These are phyloP conservation scores for Rhogogaster chlorosoma DNA, from an alignment of 2,888 invertebrate genomes.

Conservation along the genomic window DNA sequence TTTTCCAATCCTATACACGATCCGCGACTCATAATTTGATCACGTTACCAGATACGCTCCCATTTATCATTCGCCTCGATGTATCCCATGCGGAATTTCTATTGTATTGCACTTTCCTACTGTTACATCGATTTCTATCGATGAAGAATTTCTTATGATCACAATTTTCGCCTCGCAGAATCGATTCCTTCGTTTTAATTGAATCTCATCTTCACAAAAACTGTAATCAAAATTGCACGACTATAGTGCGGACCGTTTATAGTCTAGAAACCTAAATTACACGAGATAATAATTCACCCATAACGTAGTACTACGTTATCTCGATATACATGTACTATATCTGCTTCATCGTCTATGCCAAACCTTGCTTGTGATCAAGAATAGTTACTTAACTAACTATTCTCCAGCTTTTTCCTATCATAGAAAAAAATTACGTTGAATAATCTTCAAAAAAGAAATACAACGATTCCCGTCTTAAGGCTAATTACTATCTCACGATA, in stretches of 20 bases:
- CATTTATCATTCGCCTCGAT: background rate
- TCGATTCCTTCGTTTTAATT: background rate
- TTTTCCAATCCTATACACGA: background rate
- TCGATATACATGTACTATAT: background rate
- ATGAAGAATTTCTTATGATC: no score
- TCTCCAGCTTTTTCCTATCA: background rate
- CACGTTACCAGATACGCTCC: background rate
- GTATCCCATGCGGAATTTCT: background rate
- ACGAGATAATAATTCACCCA: slow-evolving; percentile 38
- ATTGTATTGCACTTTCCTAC: background rate
- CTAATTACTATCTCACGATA: background rate
- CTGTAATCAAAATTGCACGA: background rate
- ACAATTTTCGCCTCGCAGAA: background rate
- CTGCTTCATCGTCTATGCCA: background rate
- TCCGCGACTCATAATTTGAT: background rate
- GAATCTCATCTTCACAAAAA: background rate
- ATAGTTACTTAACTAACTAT: background rate
- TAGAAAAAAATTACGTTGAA: background rate
- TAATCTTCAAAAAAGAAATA: background rate
- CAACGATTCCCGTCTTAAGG: background rate
- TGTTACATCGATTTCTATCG: no score
- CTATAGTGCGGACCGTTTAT: background rate
- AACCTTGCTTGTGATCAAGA: background rate
- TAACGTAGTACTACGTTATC: slow-evolving; percentile 32
- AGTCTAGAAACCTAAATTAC: slow-evolving; percentile 27